phyloP scores from a whole-genome alignment of 1,140 invertebrate species.

The Eurosta solidaginis region DNA sequence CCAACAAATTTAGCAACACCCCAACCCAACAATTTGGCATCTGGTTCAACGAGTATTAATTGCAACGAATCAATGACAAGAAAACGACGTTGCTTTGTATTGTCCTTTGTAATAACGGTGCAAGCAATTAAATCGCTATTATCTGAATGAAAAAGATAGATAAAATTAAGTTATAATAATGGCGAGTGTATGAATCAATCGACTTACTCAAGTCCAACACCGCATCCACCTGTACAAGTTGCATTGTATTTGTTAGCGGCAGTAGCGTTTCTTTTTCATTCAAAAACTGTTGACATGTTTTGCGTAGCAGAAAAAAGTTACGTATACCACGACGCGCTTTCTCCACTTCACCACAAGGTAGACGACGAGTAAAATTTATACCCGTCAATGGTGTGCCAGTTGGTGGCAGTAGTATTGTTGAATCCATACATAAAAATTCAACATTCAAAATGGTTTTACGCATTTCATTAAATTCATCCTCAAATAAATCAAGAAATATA shows the following conservation, averaged over 20 bases:
- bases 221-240: slow-evolving; percentile 89
- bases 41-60: slow-evolving; percentile 95
- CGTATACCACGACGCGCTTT: slow-evolving; percentile 89
- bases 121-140: slow-evolving; percentile 97
- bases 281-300: slow-evolving; percentile 79
- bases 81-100: slow-evolving; percentile 87
- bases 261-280: slow-evolving; percentile 85
- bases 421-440: slow-evolving; percentile 93
- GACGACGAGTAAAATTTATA: slow-evolving; percentile 90
- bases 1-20: slow-evolving; percentile 94
- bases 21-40: slow-evolving; percentile 90
- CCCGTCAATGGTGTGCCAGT: slow-evolving; percentile 96
- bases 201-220: slow-evolving; percentile 89
- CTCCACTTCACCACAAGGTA: slow-evolving; percentile 97
- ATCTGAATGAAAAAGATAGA: slow-evolving; percentile 68
- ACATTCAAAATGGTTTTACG: slow-evolving; percentile 85
- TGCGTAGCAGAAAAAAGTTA: slow-evolving; percentile 90
- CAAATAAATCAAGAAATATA: slow-evolving; percentile 98
- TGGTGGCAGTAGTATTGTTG: slow-evolving; percentile 92
- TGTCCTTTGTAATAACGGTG: slow-evolving; percentile 88
- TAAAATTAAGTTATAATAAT: background rate
- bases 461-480: slow-evolving; percentile 95
- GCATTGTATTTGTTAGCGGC: slow-evolving; percentile 88
- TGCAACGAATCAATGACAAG: slow-evolving; percentile 94
- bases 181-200: too few species aligned